A percentile compares a stretch with the other conserved stretches of the same genome.
Conservation (phyloP, 2,797 vertebrate species). For the Muraenolepis orangiensis region DNA sequence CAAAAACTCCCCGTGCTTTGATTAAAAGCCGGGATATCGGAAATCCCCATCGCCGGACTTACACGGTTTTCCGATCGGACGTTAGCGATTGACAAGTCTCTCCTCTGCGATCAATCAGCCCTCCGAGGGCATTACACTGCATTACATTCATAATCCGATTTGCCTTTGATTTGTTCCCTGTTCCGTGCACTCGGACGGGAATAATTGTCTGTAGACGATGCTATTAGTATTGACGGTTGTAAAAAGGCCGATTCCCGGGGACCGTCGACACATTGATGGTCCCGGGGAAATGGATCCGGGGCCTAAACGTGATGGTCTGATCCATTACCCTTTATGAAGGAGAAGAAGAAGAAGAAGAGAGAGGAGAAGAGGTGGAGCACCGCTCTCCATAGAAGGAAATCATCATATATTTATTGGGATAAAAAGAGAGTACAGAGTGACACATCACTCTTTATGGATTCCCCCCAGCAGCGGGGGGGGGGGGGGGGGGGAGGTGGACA, state of each 20-base stretch:
- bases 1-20: slow-evolving; percentile 17
- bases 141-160: slow-evolving; percentile 79
- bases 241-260: slow-evolving; percentile 71
- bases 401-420: slow-evolving; percentile 44
- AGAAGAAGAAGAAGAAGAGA: slow-evolving; percentile 63
- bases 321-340: slow-evolving; percentile 73
- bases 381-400: slow-evolving; percentile 49
- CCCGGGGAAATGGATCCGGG: slow-evolving; percentile 70
- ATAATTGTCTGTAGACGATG: slow-evolving; percentile 78
- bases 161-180: slow-evolving; percentile 79
- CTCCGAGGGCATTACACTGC: slow-evolving; percentile 72
- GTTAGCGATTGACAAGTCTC: slow-evolving; percentile 70
- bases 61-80: slow-evolving; percentile 57
- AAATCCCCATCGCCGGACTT: slow-evolving; percentile 50
- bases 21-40: slow-evolving; percentile 17
- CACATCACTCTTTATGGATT: slow-evolving; percentile 43
- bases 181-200: slow-evolving; percentile 74
- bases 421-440: slow-evolving; percentile 28
- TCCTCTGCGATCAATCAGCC: slow-evolving; percentile 76
- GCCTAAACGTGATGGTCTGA: slow-evolving; percentile 71
- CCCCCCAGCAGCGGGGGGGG: too few species aligned
- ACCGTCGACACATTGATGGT: slow-evolving; percentile 73
- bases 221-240: slow-evolving; percentile 80
- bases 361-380: slow-evolving; percentile 47
- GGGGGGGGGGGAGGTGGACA: slow-evolving; percentile 10